A percentile compares a stretch with the other conserved stretches of the same genome.
phyloP scores from a whole-genome alignment of 2,888 invertebrate genomes.

The Amorpha juglandis region DNA sequence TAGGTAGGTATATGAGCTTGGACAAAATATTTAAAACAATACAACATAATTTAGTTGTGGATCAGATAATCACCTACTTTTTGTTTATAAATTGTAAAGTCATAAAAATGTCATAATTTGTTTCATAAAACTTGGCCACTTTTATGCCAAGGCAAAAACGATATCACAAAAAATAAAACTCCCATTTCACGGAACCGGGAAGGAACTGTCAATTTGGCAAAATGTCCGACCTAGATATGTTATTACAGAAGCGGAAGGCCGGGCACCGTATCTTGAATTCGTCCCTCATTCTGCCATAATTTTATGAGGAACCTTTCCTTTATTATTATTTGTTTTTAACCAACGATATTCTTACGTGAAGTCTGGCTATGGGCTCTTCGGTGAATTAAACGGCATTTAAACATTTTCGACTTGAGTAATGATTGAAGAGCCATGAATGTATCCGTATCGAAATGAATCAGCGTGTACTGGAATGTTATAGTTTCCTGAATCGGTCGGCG shows the following conservation, averaged over 20 bases:
- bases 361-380: constrained; percentile 21
- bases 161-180: constrained; percentile 10
- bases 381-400: constrained; percentile 20
- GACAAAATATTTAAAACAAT: too few species aligned
- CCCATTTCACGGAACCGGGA: constrained; percentile 18
- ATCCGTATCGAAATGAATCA: constrained; percentile 45
- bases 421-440: constrained; percentile 25
- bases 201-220: constrained; percentile 47
- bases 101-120: neutral
- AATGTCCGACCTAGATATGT: constrained; percentile 48
- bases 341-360: constrained; percentile 34
- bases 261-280: constrained; percentile 46
- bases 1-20: too few species aligned
- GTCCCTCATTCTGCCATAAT: constrained; percentile 56
- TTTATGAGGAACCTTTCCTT: constrained; percentile 48
- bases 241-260: constrained; percentile 33
- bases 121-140: neutral
- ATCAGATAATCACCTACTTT: too few species aligned
- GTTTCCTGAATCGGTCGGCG: constrained; percentile 65
- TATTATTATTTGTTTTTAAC: constrained; percentile 51
- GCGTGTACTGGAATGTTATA: constrained; percentile 61
- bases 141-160: neutral
- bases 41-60: too few species aligned
- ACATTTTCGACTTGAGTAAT: constrained; percentile 17
- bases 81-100: neutral